Conservation (phyloP, 2,113 vertebrate genomes). For the Astatotilapia flaviijosephi region DNA sequence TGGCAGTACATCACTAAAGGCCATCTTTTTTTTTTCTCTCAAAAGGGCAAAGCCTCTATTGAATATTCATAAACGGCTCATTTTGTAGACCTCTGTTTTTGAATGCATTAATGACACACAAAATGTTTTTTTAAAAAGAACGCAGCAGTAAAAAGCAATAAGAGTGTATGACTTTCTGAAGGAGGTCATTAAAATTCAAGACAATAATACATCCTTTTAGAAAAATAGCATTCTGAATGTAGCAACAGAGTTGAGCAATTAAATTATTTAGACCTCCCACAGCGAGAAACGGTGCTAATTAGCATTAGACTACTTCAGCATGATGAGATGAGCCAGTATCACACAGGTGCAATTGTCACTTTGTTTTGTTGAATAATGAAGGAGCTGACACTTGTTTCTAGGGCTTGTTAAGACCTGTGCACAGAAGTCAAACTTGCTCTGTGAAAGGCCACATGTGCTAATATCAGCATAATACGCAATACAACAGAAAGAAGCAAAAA, state of each 20-base stretch:
- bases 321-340: conserved; percentile 40
- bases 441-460: background rate
- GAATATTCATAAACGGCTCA: conserved; percentile 49
- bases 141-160: conserved; percentile 49
- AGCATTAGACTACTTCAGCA: conserved; percentile 46
- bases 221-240: background rate
- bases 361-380: conserved; percentile 51
- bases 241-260: conserved; percentile 38
- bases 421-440: background rate
- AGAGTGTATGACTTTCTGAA: conserved; percentile 35
- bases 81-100: conserved; percentile 7
- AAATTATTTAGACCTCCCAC: conserved; percentile 59
- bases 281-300: conserved; percentile 53
- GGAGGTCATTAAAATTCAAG: conserved; percentile 55
- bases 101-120: conserved; percentile 40
- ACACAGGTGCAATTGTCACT: conserved; percentile 53
- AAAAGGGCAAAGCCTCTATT: conserved; percentile 45
- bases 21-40: background rate
- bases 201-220: conserved; percentile 52
- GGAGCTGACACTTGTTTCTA: conserved; percentile 33
- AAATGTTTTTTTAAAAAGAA: conserved; percentile 19
- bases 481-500: background rate
- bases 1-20: conserved; percentile 11
- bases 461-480: background rate
- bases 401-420: conserved; percentile 13